phyloP scores from a whole-genome alignment of 2,888 invertebrate species.

The Tryphoninae sp. region DNA sequence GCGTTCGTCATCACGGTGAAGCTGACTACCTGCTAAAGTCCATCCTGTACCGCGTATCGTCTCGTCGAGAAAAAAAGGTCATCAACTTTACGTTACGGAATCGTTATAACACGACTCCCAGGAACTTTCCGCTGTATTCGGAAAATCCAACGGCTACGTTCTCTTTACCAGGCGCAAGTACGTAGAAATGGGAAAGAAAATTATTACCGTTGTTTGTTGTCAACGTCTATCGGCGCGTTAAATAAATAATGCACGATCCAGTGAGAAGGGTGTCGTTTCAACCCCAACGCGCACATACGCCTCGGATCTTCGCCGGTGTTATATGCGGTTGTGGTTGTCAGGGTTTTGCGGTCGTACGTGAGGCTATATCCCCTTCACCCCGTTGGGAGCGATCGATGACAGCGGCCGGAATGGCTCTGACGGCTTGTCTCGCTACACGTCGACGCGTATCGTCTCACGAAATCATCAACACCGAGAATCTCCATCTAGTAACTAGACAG shows the following conservation, averaged over 20 bases:
- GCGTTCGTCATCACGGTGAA: background rate
- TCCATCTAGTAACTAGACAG: constrained; percentile 24
- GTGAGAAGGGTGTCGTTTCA: constrained; percentile 33
- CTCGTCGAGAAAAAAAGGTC: background rate
- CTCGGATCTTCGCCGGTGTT: constrained; percentile 13
- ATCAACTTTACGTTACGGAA: constrained; percentile 13
- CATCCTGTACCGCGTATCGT: background rate
- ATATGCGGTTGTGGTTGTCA: constrained; percentile 45
- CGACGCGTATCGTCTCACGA: constrained; percentile 34
- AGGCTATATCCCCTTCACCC: constrained; percentile 47
- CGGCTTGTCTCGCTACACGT: constrained; percentile 56
- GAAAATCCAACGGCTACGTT: background rate
- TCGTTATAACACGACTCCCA: background rate
- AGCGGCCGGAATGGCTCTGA: constrained; percentile 62
- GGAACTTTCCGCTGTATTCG: constrained; percentile 14
- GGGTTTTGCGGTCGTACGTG: constrained; percentile 44
- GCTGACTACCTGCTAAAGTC: background rate
- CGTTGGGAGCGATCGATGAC: constrained; percentile 64
- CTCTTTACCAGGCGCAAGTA: constrained; percentile 34
- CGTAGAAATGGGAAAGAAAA: constrained; percentile 18
- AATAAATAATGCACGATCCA: constrained; percentile 55
- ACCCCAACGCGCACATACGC: constrained; percentile 20
- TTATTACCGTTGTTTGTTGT: constrained; percentile 47
- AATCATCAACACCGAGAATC: constrained; percentile 46
- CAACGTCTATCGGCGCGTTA: constrained; percentile 44